Evolutionary conservation across 2,113 vertebrate genomes (phyloP).

Genomic region (Carassius gibelio): DNA sequence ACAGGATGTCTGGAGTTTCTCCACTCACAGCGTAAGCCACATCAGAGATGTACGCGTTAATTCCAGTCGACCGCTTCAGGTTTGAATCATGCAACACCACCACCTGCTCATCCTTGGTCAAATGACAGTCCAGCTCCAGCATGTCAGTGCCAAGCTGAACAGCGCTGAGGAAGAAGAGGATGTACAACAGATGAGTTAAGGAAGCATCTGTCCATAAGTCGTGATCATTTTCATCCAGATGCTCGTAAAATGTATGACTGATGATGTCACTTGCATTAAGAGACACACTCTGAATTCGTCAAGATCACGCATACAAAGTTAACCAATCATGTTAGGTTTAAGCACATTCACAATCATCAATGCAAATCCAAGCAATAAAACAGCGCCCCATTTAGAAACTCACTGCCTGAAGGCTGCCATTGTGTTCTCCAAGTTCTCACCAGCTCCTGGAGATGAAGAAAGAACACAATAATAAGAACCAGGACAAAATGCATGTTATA

Average conservation of each 20-base stretch:
- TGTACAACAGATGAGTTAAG: neutral
- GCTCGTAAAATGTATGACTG: neutral
- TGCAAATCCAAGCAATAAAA: neutral
- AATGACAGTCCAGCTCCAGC: constrained; percentile 95
- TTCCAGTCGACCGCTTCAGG: constrained; percentile 86
- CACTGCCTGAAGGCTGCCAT: constrained; percentile 96
- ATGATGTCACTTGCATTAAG: neutral
- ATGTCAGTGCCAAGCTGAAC: constrained; percentile 93
- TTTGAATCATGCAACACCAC: constrained; percentile 93
- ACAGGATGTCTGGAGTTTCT: neutral
- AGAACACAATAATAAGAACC: neutral
- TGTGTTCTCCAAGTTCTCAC: constrained; percentile 96
- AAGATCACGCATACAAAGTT: neutral
- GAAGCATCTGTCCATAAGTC: neutral
- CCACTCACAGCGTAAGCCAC: constrained; percentile 87
- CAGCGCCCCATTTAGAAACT: constrained; percentile 66
- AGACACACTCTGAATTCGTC: neutral
- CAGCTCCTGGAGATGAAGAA: constrained; percentile 81
- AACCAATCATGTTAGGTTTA: neutral
- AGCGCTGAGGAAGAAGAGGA: constrained; percentile 75
- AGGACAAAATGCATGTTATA: too few relatives aligned
- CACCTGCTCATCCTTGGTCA: constrained; percentile 94
- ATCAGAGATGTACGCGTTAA: constrained; percentile 83
- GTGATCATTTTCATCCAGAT: neutral
- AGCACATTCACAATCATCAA: neutral